These are phyloP conservation scores for Bursaphelenchus mucronatus DNA, from an alignment of 1,140 invertebrate species.

Conservation along the genomic window DNA sequence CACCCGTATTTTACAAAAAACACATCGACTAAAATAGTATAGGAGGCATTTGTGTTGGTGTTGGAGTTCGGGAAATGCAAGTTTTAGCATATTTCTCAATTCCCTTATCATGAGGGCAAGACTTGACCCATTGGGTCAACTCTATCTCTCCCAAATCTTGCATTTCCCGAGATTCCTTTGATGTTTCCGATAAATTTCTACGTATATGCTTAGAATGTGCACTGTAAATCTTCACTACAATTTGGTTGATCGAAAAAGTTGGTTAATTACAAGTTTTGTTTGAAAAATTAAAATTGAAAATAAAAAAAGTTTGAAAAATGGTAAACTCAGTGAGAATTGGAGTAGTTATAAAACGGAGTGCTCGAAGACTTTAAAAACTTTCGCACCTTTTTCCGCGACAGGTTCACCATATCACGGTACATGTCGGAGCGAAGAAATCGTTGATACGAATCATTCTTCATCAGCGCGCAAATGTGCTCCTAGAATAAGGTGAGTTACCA, in stretches of 20 bases:
- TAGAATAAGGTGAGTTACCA: conserved; percentile 62
- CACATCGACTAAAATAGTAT: too few species aligned
- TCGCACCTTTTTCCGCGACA: conserved; percentile 59
- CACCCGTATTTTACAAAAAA: too few species aligned
- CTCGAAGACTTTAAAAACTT: conserved; percentile 28
- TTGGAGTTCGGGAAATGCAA: too few species aligned
- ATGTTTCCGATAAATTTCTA: not conserved
- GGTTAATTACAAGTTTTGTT: not conserved
- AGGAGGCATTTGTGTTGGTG: too few species aligned
- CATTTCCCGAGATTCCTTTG: not conserved
- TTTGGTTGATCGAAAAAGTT: conserved; percentile 6
- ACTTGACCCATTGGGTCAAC: too few species aligned
- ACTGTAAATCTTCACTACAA: conserved; percentile 3
- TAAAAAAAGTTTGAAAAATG: conserved; percentile 7
- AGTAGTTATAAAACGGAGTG: conserved; percentile 9
- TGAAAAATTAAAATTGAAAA: conserved; percentile 4
- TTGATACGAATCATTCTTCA: conserved; percentile 98
- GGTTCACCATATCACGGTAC: conserved; percentile 65
- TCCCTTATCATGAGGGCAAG: too few species aligned
- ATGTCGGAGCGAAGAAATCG: conserved; percentile 94
- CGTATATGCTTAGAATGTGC: not conserved
- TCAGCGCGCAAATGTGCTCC: conserved; percentile 97
- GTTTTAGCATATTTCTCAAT: too few species aligned
- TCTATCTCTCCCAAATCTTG: not conserved
- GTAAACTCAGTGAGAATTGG: not conserved